Percentiles rank a stretch among this genome's conserved stretches.
These are phyloP conservation scores for Ceratothoa steindachneri DNA, from an alignment of 2,888 invertebrate species.

Conservation along the genomic window DNA sequence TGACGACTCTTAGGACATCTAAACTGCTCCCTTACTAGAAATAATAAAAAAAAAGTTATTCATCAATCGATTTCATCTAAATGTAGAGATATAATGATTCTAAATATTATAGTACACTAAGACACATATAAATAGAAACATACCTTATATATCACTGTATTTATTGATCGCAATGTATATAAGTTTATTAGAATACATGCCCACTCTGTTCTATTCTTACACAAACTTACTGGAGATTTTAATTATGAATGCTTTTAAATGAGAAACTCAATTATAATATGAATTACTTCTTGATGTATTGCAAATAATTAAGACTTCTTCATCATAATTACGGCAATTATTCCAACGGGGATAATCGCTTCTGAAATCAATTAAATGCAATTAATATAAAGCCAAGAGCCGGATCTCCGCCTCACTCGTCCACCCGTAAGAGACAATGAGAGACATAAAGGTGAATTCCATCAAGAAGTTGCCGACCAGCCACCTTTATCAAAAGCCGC, in stretches of 20 bases:
- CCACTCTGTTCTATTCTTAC: too few relatives aligned
- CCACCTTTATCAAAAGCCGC: too few relatives aligned
- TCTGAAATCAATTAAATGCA: conserved; percentile 8
- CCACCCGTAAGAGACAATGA: neutral
- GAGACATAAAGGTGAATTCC: neutral
- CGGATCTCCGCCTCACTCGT: neutral
- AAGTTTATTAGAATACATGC: neutral
- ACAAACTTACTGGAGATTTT: neutral
- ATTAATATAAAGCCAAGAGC: conserved; percentile 6
- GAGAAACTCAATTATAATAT: neutral
- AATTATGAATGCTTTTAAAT: neutral
- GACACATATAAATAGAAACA: neutral
- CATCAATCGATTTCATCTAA: too few relatives aligned
- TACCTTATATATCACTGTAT: neutral
- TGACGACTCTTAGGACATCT: too few relatives aligned
- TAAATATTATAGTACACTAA: too few relatives aligned
- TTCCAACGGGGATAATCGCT: neutral
- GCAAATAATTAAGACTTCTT: conserved; percentile 9
- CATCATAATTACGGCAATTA: conserved; percentile 2
- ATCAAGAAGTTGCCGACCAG: neutral
- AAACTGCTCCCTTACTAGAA: too few relatives aligned
- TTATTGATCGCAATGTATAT: neutral
- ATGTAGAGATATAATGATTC: too few relatives aligned
- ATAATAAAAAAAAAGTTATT: too few relatives aligned
- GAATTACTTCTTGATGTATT: neutral